Percentiles rank a stretch among this genome's conserved stretches.
Conservation (phyloP, 2,797 vertebrate genomes). For the Acipenser ruthenus region DNA sequence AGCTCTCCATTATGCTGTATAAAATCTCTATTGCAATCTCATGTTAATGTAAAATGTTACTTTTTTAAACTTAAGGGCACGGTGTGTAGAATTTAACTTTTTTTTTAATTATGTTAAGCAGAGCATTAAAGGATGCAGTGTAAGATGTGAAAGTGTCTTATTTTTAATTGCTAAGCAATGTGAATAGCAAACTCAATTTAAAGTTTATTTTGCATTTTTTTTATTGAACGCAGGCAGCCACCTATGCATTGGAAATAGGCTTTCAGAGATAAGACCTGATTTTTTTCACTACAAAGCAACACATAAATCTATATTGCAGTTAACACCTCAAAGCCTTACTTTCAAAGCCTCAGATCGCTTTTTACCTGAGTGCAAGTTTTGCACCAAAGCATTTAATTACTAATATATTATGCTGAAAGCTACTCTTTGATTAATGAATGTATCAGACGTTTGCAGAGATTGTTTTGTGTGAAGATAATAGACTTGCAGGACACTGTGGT, state of each 20-base stretch:
- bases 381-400: neutral
- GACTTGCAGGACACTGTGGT: no score
- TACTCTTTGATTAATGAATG: no score
- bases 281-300: slow-evolving; percentile 52
- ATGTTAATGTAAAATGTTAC: no score
- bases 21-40: no score
- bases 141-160: neutral
- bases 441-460: no score
- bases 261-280: neutral
- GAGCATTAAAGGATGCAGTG: neutral
- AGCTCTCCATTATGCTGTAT: no score
- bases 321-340: slow-evolving; percentile 49
- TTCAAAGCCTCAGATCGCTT: neutral
- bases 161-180: neutral
- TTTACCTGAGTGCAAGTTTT: slow-evolving; percentile 1
- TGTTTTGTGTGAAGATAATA: no score
- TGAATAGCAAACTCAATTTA: neutral
- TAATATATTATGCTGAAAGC: neutral
- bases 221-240: neutral
- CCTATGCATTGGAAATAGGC: neutral
- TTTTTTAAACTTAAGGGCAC: no score
- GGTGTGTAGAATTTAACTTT: no score
- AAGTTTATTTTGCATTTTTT: neutral
- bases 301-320: slow-evolving; percentile 63
- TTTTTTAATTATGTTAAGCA: no score